Evolutionary conservation across 2,888 invertebrate species (phyloP).

Genomic region (Macrosiphum euphorbiae): DNA sequence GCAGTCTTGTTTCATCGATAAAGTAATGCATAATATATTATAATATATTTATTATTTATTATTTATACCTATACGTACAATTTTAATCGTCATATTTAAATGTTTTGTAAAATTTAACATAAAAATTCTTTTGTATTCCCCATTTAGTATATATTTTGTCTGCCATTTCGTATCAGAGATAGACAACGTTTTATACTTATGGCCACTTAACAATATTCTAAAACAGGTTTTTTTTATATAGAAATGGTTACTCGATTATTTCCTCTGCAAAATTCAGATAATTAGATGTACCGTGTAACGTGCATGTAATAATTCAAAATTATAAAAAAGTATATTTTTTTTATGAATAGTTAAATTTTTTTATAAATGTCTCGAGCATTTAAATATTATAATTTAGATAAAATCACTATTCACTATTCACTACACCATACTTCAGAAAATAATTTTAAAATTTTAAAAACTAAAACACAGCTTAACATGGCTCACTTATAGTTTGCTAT

Average conservation of each 20-base stretch:
- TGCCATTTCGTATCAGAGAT: not conserved
- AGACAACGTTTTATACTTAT: not conserved
- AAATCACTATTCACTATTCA: not conserved
- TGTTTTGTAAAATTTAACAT: not conserved
- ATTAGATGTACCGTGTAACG: not conserved
- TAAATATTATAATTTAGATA: not conserved
- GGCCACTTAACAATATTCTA: not conserved
- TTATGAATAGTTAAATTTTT: not conserved
- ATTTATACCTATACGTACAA: no score
- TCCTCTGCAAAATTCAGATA: not conserved
- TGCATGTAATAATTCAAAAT: not conserved
- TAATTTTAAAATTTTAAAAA: not conserved
- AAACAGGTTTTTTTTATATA: not conserved
- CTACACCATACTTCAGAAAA: not conserved
- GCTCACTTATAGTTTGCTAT: not conserved
- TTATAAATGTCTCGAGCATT: not conserved
- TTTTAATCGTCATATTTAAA: no score
- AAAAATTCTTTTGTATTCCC: not conserved
- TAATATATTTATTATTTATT: no score
- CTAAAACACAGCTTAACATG: not conserved
- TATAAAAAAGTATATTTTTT: not conserved
- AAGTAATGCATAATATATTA: not conserved
- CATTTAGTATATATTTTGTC: not conserved
- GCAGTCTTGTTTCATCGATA: not conserved
- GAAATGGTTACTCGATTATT: not conserved